phyloP scores from a whole-genome alignment of 2,888 invertebrate species.

The Plebejus melissa region DNA sequence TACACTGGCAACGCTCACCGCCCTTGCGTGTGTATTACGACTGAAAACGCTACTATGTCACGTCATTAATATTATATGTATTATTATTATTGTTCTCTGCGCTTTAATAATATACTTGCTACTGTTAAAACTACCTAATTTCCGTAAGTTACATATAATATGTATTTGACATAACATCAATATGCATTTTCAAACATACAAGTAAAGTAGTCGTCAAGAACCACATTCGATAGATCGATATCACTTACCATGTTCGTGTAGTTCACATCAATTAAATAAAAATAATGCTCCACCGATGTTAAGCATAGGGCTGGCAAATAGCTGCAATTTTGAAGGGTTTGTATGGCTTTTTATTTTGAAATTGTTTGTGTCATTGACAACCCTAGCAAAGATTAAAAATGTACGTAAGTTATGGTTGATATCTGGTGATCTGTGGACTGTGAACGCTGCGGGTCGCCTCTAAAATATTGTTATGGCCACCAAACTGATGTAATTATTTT shows the following conservation, averaged over 20 bases:
- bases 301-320: neutral
- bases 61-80: neutral
- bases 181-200: neutral
- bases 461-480: slow-evolving; percentile 74
- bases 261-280: slow-evolving; percentile 18
- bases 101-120: neutral
- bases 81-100: too few species aligned
- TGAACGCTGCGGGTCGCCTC: slow-evolving; percentile 57
- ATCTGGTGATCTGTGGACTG: slow-evolving; percentile 77
- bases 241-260: slow-evolving; percentile 8
- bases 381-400: neutral
- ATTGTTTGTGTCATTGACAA: neutral
- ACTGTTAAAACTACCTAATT: neutral
- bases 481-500: slow-evolving; percentile 76
- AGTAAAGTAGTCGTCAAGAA: neutral
- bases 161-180: neutral
- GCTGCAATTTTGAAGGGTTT: neutral
- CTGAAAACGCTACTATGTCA: neutral
- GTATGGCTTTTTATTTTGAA: neutral
- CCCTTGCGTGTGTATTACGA: too few species aligned
- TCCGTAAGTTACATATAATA: neutral
- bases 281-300: neutral
- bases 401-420: slow-evolving; percentile 51
- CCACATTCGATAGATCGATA: neutral
- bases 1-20: too few species aligned